Evolutionary conservation across 2,888 invertebrate genomes (phyloP), one percentile per base, ranked within the genome.

Genomic region (Perdita meconis): DNA sequence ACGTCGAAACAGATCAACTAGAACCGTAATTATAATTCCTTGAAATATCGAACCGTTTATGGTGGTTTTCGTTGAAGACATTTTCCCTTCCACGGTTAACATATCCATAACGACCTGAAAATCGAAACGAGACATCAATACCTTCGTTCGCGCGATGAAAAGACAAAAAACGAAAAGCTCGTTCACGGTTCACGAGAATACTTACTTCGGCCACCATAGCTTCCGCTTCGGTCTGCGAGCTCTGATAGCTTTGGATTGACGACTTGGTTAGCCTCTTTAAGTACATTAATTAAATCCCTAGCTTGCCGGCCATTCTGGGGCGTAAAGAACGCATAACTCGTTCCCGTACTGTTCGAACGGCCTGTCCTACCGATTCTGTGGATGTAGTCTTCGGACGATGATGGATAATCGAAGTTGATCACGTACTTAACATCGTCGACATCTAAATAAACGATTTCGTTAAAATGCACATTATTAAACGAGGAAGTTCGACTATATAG

Each of bases 361-460:
- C 97, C 98, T 50, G 98, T 98, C 89, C 98, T 95, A 72, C 98
- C 98, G 93, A 98, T 98, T 81, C 98, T 96, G 93, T 98, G 98
- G 89, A 98, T 97, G 92, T 98, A 98, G 93, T 98, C 98, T 93
- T 98, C 98, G 67, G 97, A 97, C 75, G 97, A 97, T 93, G 97
- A 97, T 69, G 98, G 98, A 93, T 98, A 98, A 94, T 98, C 98
- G 94, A 96, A 98, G 94, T 98, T 98, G 92, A 98, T 97, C 84
- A 98, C 98, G 94, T 96, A 98, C 93, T 97, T 98, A 90, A 98
- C 97, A 92, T 98, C 98, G 92, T 98, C 97, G 91, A 98, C 98
- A 95, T 98, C 98, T 98, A 94, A 90, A 90, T 82, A 85, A 83
- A 86, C 78, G 68, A 34, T n/a, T 38, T 26, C 0, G 26, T 80